These are phyloP conservation scores for Ceyx erithaca DNA, from an alignment of 2,797 vertebrate species.

Conservation along the genomic window DNA sequence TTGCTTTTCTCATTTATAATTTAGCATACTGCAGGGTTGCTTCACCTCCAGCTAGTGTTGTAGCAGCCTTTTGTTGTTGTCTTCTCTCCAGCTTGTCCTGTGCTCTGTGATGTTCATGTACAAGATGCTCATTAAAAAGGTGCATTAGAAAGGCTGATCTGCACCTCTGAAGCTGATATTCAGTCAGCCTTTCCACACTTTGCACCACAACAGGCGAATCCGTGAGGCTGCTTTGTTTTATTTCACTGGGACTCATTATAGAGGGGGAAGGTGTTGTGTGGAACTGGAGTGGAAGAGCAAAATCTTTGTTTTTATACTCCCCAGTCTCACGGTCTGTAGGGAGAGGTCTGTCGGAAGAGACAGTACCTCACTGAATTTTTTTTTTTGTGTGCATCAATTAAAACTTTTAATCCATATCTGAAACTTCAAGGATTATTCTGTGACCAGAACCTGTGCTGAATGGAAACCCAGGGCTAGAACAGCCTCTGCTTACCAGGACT, in stretches of 20 bases:
- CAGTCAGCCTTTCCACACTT: background rate
- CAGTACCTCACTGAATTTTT: background rate
- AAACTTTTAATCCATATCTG: background rate
- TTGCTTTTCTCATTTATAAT: background rate
- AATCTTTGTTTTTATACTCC: slow-evolving; percentile 25
- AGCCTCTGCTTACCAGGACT: background rate
- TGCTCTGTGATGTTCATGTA: background rate
- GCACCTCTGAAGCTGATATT: background rate
- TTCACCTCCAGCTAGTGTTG: background rate
- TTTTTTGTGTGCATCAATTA: background rate
- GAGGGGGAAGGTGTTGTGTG: background rate
- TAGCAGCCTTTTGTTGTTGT: background rate
- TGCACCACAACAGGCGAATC: slow-evolving; percentile 27
- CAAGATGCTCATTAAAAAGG: background rate
- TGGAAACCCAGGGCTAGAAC: background rate
- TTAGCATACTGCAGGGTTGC: background rate
- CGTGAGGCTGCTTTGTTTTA: background rate
- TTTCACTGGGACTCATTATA: slow-evolving; percentile 71
- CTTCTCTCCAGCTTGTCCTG: background rate
- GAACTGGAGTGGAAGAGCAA: background rate
- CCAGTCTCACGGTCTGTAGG: background rate
- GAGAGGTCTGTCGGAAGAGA: slow-evolving; percentile 1
- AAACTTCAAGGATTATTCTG: background rate
- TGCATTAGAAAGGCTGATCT: background rate
- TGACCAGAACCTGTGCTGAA: background rate